These are phyloP conservation scores for Diarsia mendica DNA, from an alignment of 2,888 invertebrate species.

Conservation along the genomic window DNA sequence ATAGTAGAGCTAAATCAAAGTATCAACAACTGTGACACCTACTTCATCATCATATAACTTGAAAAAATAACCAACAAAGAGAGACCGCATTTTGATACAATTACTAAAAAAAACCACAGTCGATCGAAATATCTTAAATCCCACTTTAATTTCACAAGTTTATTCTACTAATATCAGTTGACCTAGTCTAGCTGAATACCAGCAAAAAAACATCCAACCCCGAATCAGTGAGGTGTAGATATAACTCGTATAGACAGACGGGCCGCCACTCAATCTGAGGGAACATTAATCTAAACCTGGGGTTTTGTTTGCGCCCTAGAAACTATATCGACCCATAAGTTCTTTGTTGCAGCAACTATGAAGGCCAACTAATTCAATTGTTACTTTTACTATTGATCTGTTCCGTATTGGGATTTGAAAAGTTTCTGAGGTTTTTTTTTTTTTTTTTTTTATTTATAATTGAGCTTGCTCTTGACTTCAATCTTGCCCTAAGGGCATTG, in stretches of 20 bases:
- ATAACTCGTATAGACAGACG: slow-evolving; percentile 9
- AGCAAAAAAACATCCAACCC: slow-evolving; percentile 12
- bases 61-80: background rate
- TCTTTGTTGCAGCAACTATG: slow-evolving; percentile 46
- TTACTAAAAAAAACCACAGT: background rate
- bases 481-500: too few relatives aligned
- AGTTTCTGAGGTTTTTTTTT: too few relatives aligned
- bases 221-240: slow-evolving; percentile 29
- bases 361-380: slow-evolving; percentile 46
- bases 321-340: slow-evolving; percentile 35
- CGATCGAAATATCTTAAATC: background rate
- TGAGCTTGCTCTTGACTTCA: too few relatives aligned
- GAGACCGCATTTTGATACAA: background rate
- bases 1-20: too few relatives aligned
- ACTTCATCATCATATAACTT: too few relatives aligned
- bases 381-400: slow-evolving; percentile 18
- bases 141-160: background rate
- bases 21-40: too few relatives aligned
- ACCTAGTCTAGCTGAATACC: slow-evolving; percentile 28
- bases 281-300: slow-evolving; percentile 49
- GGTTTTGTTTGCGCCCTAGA: slow-evolving; percentile 54
- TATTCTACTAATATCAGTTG: slow-evolving; percentile 15
- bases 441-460: too few relatives aligned
- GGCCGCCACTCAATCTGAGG: slow-evolving; percentile 33
- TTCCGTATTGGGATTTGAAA: slow-evolving; percentile 12